Evolutionary conservation across 2,113 vertebrate species (phyloP), one percentile per base, ranked within the genome.

Genomic region (Dipodomys stephensi): DNA sequence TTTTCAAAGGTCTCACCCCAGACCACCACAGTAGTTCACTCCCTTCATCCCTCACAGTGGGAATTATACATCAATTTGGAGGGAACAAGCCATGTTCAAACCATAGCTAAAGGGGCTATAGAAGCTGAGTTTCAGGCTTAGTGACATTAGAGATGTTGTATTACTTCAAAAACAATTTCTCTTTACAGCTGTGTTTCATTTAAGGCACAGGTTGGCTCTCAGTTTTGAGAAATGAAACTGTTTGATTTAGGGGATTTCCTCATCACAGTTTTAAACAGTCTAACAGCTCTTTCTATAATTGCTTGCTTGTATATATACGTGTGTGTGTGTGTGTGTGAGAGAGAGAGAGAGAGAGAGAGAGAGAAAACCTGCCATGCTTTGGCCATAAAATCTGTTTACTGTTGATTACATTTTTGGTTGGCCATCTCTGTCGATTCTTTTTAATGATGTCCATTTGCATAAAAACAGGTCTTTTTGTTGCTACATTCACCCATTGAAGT

Each of bases 401-500:
- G 4, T 39, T 69, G 79, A 79, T 94, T 96, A 84, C 73, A n/a
- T 87, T 94, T 95, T 92, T 85, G 73, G 71, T 78, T 16, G 16
- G 6, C 78, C 69, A 71, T 91, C 69, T 84, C 91, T 72, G 78
- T 15, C 77, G 84, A 90, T 88, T 90, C 84, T 89, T 90, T 94
- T n/a, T 89, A 80, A 87, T 78, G 68, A 13, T 60, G 74, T 15
- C 64, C 62, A 94, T 95, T 95, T 94, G 78, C 88, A 90, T 95
- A 39, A 90, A 96, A 95, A 95, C 73, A 23, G 72, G 62, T 49
- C 30, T 87, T 94, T 95, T 95, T 96, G 95, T 96, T 90, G 92
- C 88, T 22, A 78, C 86, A 87, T 95, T 97, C 76, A 77, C 81
- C 84, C 92, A 91, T 86, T 96, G 93, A 98, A 97, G 96, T 95